These are phyloP conservation scores for Gymnoscopelus braueri DNA, from an alignment of 2,797 vertebrate species.

Conservation along the genomic window DNA sequence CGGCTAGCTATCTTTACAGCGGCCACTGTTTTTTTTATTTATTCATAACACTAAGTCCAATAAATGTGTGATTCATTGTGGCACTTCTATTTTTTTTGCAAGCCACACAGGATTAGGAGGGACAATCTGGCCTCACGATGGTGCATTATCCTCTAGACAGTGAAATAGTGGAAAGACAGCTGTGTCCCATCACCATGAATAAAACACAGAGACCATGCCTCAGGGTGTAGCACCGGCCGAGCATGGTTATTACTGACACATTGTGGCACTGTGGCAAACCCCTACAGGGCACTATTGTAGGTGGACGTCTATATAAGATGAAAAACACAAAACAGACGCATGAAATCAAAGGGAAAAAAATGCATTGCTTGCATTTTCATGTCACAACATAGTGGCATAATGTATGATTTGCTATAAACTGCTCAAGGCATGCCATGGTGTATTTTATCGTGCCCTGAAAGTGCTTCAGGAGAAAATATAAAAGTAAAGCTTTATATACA, in stretches of 20 bases:
- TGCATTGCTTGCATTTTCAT: constrained; percentile 19
- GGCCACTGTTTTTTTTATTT: constrained; percentile 46
- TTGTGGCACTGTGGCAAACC: constrained; percentile 8
- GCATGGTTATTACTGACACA: constrained; percentile 52
- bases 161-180: constrained; percentile 69
- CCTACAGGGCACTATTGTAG: constrained; percentile 43
- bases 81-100: constrained; percentile 40
- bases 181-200: constrained; percentile 60
- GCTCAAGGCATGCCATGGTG: constrained; percentile 8
- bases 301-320: constrained; percentile 33
- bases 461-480: constrained; percentile 5
- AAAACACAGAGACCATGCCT: constrained; percentile 57
- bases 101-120: constrained; percentile 61
- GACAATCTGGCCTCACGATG: constrained; percentile 65
- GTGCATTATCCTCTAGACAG: constrained; percentile 62
- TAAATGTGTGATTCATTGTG: constrained; percentile 49
- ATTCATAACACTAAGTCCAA: constrained; percentile 49
- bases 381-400: constrained; percentile 16
- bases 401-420: constrained; percentile 8
- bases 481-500: not conserved
- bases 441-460: not conserved
- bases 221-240: constrained; percentile 38
- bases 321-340: constrained; percentile 25
- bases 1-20: constrained; percentile 21
- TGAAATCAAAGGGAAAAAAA: constrained; percentile 21